Percentiles rank a stretch among this genome's conserved stretches.
phyloP scores from a whole-genome alignment of 2,113 vertebrate genomes.

The Rhinoderma darwinii region DNA sequence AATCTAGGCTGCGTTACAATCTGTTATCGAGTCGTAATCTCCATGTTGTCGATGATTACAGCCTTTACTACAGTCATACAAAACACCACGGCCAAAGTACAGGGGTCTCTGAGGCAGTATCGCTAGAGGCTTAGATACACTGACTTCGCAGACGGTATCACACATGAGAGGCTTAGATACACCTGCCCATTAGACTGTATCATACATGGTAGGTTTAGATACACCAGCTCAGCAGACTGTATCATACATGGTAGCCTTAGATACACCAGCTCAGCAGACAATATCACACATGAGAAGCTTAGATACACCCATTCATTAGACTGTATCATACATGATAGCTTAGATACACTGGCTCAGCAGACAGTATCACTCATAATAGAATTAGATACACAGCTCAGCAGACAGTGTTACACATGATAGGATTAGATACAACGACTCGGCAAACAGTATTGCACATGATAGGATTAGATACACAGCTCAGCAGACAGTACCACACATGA shows the following conservation, averaged over 20 bases:
- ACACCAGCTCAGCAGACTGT: not conserved
- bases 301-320: not conserved
- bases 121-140: not conserved
- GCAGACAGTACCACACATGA: not conserved
- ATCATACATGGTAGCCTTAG: not conserved
- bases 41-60: not conserved
- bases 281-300: not conserved
- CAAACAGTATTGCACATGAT: no score
- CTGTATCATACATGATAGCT: not conserved
- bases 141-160: not conserved
- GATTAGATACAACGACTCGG: no score
- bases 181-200: not conserved
- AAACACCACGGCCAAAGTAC: not conserved
- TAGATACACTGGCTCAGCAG: not conserved
- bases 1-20: slow-evolving; percentile 17
- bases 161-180: not conserved
- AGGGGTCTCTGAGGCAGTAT: no score
- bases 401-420: not conserved
- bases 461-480: no score
- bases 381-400: not conserved
- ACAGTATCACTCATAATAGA: not conserved
- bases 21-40: slow-evolving; percentile 8
- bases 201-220: not conserved
- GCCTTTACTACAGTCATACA: not conserved
- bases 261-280: not conserved